Base-by-base conservation (phyloP, 2,113 vertebrate species). In the Petrocephalus zakoni region DNA sequence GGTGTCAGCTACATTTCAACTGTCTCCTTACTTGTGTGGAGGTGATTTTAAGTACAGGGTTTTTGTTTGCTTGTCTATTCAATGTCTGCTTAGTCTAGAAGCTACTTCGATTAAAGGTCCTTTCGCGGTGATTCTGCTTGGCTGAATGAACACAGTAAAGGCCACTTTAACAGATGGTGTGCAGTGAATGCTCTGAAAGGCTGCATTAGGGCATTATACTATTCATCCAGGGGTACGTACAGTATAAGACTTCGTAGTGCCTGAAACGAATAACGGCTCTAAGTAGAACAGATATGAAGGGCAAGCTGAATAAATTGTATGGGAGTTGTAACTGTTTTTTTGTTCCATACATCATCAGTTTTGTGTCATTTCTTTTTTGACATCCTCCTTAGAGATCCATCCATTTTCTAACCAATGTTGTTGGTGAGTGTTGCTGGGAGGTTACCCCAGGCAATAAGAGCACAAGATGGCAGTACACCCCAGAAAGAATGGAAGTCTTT, bases 101-200 rank as follows among this genome's bases (percentile, higher is more conserved):
- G 81, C 21, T 47, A 22, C 89, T 83, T 89, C 72, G 51, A 85
- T 85, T 58, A 88, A 72, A 49, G 84, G 88, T 87, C 87, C 42
- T 87, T 89, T 89, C 61, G 88, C 82, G 42, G 53, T 49, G 51
- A 17, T 90, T 88, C 90, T 89, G 89, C 82, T 87, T 15, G 89
- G 68, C 86, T 90, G 89, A 89, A 75, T 29, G 9, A 2, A 85
- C 56, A 84, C 87, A 84, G 64, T 19, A 87, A 10, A 85, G 85
- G 88, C 29, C 61, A 34, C 25, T n/a, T 86, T 53, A 90, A 89
- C 92, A 92, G 90, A 93, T 92, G 91, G 90, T n/a, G 78, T 89
- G 85, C 90, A 87, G 89, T 92, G 88, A 90, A 90, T 90, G 58
- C 91, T 87, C 90, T 89, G 34, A 61, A 91, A 91, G 91, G 88